phyloP scores from a whole-genome alignment of 1,140 invertebrate genomes.

The Hypothenemus hampei region DNA sequence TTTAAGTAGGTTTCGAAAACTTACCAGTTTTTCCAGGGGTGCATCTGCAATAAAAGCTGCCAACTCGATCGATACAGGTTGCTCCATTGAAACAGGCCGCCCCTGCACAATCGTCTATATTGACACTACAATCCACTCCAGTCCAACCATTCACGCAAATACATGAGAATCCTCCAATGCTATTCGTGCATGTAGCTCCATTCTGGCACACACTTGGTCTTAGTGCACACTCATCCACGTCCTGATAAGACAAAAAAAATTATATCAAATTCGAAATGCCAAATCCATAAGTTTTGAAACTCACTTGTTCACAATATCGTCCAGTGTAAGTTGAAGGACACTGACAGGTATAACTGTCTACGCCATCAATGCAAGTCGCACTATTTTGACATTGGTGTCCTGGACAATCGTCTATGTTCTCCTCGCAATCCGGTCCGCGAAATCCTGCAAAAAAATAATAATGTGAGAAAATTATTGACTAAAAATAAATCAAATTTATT shows the following conservation, averaged over 20 bases:
- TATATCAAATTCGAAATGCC: not conserved
- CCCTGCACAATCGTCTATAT: constrained; percentile 90
- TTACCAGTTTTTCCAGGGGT: constrained; percentile 90
- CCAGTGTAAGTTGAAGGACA: constrained; percentile 87
- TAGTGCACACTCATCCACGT: constrained; percentile 76
- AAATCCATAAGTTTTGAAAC: not conserved
- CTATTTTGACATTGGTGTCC: constrained; percentile 88
- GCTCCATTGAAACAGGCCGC: constrained; percentile 95
- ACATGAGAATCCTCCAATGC: constrained; percentile 83
- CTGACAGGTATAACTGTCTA: constrained; percentile 81
- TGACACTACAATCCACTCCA: constrained; percentile 82
- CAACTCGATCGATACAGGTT: constrained; percentile 92
- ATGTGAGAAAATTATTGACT: not conserved
- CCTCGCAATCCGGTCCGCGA: constrained; percentile 79
- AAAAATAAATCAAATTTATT: constrained; percentile 7
- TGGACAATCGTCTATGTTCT: constrained; percentile 86
- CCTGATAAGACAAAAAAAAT: constrained; percentile 42
- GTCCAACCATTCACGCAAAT: constrained; percentile 97
- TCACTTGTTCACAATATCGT: constrained; percentile 65
- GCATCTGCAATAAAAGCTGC: constrained; percentile 92
- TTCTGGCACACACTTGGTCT: constrained; percentile 85
- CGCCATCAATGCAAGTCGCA: constrained; percentile 80
- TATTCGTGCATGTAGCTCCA: constrained; percentile 91
- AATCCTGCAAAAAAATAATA: constrained; percentile 62
- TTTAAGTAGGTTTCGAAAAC: no score